Conservation (phyloP, 2,113 vertebrate species). For the Archilochus colubris region DNA sequence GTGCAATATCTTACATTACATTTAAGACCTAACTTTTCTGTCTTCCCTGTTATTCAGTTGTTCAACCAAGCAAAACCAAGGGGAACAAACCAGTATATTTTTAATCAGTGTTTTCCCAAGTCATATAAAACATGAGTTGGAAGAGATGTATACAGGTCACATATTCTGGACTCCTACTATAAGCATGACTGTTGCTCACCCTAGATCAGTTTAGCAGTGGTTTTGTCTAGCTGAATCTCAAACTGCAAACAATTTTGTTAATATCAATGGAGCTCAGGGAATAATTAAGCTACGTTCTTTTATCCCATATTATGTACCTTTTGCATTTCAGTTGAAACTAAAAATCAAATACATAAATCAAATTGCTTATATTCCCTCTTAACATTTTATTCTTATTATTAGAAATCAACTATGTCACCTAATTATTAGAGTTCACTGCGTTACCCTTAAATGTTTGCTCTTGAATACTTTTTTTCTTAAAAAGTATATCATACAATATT, state of each 20-base stretch:
- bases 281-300: neutral
- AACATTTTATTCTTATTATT: neutral
- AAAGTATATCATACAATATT: fast-evolving
- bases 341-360: neutral
- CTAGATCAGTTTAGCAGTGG: neutral
- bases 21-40: neutral
- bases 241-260: neutral
- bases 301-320: neutral
- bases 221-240: neutral
- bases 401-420: neutral
- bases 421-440: neutral
- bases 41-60: neutral
- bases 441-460: neutral
- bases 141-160: neutral
- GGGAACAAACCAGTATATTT: neutral
- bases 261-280: neutral
- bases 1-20: neutral
- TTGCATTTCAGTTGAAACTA: neutral
- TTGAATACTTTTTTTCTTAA: neutral
- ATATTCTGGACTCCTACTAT: neutral
- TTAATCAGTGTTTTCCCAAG: neutral
- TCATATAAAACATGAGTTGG: neutral
- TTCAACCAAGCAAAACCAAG: neutral
- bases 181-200: neutral
- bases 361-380: neutral